A percentile compares a stretch with the other conserved stretches of the same genome.
These are phyloP conservation scores for Pristionchus exspectatus DNA, from an alignment of 2,888 invertebrate genomes.

Conservation along the genomic window DNA sequence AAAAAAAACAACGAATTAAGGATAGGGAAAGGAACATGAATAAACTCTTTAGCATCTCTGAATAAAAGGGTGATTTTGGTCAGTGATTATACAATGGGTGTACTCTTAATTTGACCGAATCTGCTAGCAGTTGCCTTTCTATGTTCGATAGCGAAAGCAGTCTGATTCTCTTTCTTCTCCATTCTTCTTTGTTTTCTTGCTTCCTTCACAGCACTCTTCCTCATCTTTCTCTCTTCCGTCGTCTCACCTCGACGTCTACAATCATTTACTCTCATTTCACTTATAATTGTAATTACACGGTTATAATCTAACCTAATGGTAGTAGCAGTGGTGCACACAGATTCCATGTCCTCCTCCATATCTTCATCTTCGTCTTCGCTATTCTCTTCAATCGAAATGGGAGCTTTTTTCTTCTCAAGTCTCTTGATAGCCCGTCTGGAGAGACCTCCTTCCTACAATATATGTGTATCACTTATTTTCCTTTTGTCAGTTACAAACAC, in stretches of 20 bases:
- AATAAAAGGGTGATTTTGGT: background rate
- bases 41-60: constrained; percentile 10
- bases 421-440: constrained; percentile 67
- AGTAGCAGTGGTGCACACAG: constrained; percentile 58
- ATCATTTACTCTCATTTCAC: background rate
- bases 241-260: constrained; percentile 87
- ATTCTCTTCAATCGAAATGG: constrained; percentile 57
- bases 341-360: constrained; percentile 58
- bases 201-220: constrained; percentile 89
- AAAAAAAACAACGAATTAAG: background rate
- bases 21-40: background rate
- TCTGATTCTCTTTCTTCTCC: constrained; percentile 67
- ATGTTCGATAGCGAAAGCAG: constrained; percentile 65
- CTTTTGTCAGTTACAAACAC: background rate
- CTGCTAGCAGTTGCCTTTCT: constrained; percentile 61
- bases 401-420: constrained; percentile 69
- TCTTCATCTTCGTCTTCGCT: constrained; percentile 60
- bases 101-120: constrained; percentile 63
- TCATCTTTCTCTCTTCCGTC: constrained; percentile 87
- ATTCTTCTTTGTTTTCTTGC: constrained; percentile 82
- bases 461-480: background rate
- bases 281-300: background rate
- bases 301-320: constrained; percentile 58
- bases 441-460: constrained; percentile 68
- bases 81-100: constrained; percentile 49